Evolutionary conservation across 2,113 vertebrate genomes (phyloP).

Genomic region (Microcebus ravelobensis): DNA sequence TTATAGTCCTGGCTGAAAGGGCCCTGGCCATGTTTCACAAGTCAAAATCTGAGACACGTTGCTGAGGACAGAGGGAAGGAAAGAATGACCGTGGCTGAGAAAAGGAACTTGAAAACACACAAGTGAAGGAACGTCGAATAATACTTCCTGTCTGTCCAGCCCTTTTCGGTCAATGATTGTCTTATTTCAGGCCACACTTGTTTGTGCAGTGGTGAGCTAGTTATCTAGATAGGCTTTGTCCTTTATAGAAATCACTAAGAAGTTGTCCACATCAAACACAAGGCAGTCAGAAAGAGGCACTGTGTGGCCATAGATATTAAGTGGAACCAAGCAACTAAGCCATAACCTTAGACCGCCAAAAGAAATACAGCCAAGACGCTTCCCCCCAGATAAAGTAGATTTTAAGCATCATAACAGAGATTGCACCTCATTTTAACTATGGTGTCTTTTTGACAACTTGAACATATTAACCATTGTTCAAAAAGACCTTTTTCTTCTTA

Average conservation of each 20-base stretch:
- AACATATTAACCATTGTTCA: slow-evolving; percentile 31
- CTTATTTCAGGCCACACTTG: neutral
- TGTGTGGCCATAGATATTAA: neutral
- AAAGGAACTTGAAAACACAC: neutral
- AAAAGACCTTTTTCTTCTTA: neutral
- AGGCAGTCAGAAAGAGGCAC: neutral
- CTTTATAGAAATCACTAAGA: neutral
- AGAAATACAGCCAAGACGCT: neutral
- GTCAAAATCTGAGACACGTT: neutral
- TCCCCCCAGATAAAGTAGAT: neutral
- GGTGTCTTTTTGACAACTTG: neutral
- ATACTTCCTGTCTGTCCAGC: rapidly evolving
- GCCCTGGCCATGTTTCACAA: neutral
- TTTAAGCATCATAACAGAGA: neutral
- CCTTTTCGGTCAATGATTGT: neutral
- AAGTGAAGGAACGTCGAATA: neutral
- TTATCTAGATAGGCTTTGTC: neutral
- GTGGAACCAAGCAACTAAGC: neutral
- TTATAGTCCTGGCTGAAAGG: neutral
- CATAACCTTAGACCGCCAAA: neutral
- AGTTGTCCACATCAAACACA: neutral
- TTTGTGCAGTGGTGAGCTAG: neutral
- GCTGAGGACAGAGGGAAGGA: neutral
- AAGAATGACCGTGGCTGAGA: neutral
- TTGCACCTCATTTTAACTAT: neutral